Evolutionary conservation across 2,888 invertebrate genomes (phyloP), one percentile per base, ranked within the genome.

Genomic region (Brassicogethes aeneus): DNA sequence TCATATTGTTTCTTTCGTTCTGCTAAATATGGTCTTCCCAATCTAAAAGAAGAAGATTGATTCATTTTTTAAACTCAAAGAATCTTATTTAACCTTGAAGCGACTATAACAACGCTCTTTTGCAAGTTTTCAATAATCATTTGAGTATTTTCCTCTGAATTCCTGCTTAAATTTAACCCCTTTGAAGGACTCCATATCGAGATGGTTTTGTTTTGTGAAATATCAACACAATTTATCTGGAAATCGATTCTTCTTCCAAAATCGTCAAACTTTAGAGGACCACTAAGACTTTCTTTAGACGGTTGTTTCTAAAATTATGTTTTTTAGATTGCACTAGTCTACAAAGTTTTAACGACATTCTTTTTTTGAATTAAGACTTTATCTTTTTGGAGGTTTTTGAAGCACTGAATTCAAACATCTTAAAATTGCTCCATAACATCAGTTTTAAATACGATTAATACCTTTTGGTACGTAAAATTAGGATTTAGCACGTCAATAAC

Each of bases 21-120:
- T 61, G 77, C 73, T 31, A 87, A 70, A 62, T 81, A 88, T 0
- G 89, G 88, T 16, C 77, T 74, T 10, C 84, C 86, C 48, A 82
- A 66, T 40, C 85, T 79, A n/a, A 67, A 56, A 37, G 15, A 17
- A 16, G 8, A 15, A 15, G 10, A 31, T 7, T 23, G 10, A 13
- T 32, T 14, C 3, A 8, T 15, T 34, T 39, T 3, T 15, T 2
- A 5, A 42, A 32, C 32, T 12, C 12, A 32, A 23, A 7, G 10
- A 32, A 13, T 32, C n/a, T n/a, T n/a, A 12, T 34, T 41, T 37
- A 44, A 61, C 59, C 54, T 58, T 3, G 87, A 80, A 0, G 82
- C 79, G 2, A 89, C 71, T 39, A 60, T 65, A 37, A 75, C 71
- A 8, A 57, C 56, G 44, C 69, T 72, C 23, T 68, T 74, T 50